Base-by-base conservation (phyloP, 2,888 invertebrate species). In the Peribatodes rhomboidaria region DNA sequence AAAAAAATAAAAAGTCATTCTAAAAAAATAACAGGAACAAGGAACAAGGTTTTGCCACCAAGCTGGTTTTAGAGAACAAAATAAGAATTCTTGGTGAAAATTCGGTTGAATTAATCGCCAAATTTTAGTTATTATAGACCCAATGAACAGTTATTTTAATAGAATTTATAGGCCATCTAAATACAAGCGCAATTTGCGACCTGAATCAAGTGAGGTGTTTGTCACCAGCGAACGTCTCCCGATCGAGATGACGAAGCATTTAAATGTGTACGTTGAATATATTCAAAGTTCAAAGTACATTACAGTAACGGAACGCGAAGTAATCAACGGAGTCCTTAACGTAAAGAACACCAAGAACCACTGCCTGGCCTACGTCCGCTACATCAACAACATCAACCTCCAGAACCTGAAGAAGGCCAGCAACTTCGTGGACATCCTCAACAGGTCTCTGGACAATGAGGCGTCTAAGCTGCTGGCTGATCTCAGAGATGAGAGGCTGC, bases 351-450 rank as follows among this genome's bases (percentile, higher is more conserved):
- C 98, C 0, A 97, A 98, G 84, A 98, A 99, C 80, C 99, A 99
- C 87, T 98, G 98, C 78, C 92, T 99, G 46, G 98, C 98, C 0
- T 99, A 99, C 88, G 95, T 98, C 3, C 94, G 99, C 61, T 98
- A 98, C 87, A 99, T 99, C 84, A 98, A 98, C 90, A 99, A 99
- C 85, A 99, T 99, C 65, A 99, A 99, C 86, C 94, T 99, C 37
- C 98, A 98, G 86, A 98, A 99, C 88, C 89, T 99, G 71, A 97
- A 98, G 84, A 98, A 98, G 80, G 99, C 99, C 14, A 96, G 98
- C 62, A 96, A 99, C 61, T 99, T 99, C 84, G 96, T 99, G 59
- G 99, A 99, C 86, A 98, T 99, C 67, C 95, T 97, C 35, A 98
- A 98, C 87, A 94, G 98, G 70, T 97, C 98, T 82, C 95, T 99